Evolutionary conservation across 2,113 vertebrate species (phyloP).

Genomic region (Tragelaphus strepsiceros): DNA sequence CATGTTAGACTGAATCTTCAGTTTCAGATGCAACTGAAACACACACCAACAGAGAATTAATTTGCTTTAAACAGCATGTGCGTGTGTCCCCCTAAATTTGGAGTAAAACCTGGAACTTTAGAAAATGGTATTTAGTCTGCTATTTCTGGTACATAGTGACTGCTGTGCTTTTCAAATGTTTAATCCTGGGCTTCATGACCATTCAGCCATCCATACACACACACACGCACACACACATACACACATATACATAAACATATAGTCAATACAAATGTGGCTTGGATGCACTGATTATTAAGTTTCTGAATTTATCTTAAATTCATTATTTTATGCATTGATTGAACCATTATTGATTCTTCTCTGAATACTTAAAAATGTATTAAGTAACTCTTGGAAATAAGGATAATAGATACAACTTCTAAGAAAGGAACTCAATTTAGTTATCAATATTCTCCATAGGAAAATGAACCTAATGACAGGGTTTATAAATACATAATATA

Average conservation of each 20-base stretch:
- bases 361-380: background rate
- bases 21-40: background rate
- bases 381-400: background rate
- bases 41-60: background rate
- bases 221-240: background rate
- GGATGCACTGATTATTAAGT: background rate
- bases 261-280: background rate
- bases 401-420: background rate
- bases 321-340: background rate
- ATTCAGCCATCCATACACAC: background rate
- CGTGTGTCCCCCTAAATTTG: background rate
- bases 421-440: background rate
- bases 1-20: background rate
- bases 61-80: background rate
- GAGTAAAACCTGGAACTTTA: background rate
- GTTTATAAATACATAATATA: background rate
- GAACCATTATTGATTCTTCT: background rate
- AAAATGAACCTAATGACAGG: background rate
- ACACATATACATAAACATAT: background rate
- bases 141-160: background rate
- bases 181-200: background rate
- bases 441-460: background rate
- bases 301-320: background rate
- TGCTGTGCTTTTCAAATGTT: constrained; percentile 4
- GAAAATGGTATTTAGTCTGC: constrained; percentile 32